Evolutionary conservation across 2,113 vertebrate genomes (phyloP).

Genomic region (Taurulus bubalis): DNA sequence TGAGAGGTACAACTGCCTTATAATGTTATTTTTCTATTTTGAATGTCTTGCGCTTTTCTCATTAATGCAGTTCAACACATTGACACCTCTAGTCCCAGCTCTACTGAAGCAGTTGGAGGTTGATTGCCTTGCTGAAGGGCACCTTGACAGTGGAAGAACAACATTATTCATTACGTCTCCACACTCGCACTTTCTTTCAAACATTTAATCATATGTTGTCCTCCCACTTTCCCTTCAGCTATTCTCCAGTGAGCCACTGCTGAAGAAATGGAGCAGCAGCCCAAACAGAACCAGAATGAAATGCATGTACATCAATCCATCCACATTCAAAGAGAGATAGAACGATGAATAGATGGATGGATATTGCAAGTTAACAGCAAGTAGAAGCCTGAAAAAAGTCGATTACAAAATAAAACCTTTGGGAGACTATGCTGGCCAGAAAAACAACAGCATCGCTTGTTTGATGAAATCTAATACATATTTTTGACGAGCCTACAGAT

Average conservation of each 20-base stretch:
- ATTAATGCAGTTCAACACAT: background rate
- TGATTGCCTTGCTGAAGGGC: constrained; percentile 61
- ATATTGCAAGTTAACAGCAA: background rate
- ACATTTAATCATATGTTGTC: constrained; percentile 61
- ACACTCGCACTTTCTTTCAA: constrained; percentile 38
- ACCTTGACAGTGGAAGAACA: constrained; percentile 58
- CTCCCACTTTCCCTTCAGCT: constrained; percentile 45
- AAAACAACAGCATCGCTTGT: background rate
- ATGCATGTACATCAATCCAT: background rate
- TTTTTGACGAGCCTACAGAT: background rate
- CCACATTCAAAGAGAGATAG: background rate
- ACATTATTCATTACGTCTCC: constrained; percentile 44
- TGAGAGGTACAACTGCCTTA: constrained; percentile 1
- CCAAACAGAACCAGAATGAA: background rate
- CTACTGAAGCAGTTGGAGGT: constrained; percentile 25
- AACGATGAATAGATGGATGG: background rate
- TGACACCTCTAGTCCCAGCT: background rate
- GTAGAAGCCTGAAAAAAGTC: background rate
- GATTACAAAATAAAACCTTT: background rate
- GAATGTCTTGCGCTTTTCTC: constrained; percentile 9
- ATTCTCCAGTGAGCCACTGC: constrained; percentile 7
- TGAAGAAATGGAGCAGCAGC: constrained; percentile 2
- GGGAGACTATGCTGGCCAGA: background rate
- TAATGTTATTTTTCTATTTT: constrained; percentile 3
- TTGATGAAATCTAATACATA: background rate